Evolutionary conservation across 1,140 invertebrate species (phyloP).

Genomic region (Eubasilissa regina): DNA sequence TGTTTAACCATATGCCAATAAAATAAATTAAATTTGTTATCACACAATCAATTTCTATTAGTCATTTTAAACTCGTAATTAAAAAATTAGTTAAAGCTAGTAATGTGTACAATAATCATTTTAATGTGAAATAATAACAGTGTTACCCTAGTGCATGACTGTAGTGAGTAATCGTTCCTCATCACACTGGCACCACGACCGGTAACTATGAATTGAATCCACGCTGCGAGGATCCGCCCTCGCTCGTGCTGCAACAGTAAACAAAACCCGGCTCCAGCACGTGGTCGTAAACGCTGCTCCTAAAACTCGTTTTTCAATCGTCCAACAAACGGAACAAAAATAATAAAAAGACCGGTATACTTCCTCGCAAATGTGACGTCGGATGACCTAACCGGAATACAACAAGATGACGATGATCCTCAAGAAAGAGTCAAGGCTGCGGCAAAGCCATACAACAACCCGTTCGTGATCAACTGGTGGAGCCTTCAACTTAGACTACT

Average conservation of each 20-base stretch:
- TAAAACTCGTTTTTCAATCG: slow-evolving; percentile 32
- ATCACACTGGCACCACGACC: too few species aligned
- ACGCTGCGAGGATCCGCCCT: background rate
- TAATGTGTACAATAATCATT: too few species aligned
- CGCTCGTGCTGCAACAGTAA: slow-evolving; percentile 9
- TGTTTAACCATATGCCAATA: too few species aligned
- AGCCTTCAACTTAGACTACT: slow-evolving; percentile 12
- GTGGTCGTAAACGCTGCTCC: slow-evolving; percentile 1
- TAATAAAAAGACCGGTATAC: slow-evolving; percentile 19
- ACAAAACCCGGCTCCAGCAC: slow-evolving; percentile 28
- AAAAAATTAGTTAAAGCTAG: too few species aligned
- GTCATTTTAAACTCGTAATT: too few species aligned
- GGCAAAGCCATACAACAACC: slow-evolving; percentile 4
- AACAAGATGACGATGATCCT: slow-evolving; percentile 12
- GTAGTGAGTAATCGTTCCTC: too few species aligned
- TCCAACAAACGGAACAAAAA: slow-evolving; percentile 37
- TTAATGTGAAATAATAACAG: too few species aligned
- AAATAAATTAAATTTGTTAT: too few species aligned
- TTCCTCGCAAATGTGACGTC: slow-evolving; percentile 20
- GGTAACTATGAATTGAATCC: too few species aligned
- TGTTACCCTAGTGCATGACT: too few species aligned
- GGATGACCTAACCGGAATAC: slow-evolving; percentile 21
- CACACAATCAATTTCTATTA: too few species aligned
- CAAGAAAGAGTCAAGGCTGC: slow-evolving; percentile 22
- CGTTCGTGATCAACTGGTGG: slow-evolving; percentile 17